Percentiles rank a stretch among this genome's conserved stretches.
Evolutionary conservation across 2,888 invertebrate genomes (phyloP).

Genomic region (Perizoma affinitatum): DNA sequence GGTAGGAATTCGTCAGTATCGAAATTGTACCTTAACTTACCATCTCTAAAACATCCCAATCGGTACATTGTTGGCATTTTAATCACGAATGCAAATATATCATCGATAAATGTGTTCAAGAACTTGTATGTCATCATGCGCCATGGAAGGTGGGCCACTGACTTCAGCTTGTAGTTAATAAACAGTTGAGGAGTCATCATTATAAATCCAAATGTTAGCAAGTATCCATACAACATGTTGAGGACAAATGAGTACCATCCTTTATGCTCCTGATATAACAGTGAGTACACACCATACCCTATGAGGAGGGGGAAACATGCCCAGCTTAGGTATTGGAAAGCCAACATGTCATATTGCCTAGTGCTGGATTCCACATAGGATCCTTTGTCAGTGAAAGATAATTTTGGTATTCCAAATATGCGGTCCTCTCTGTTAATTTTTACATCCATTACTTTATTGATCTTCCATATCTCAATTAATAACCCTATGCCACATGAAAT

Average conservation of each 20-base stretch:
- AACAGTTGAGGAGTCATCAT: slow-evolving; percentile 99
- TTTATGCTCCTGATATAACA: slow-evolving; percentile 98
- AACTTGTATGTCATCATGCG: slow-evolving; percentile 99
- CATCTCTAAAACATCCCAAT: slow-evolving; percentile 98
- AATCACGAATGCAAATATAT: slow-evolving; percentile 99
- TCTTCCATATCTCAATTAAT: slow-evolving; percentile 99
- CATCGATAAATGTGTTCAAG: slow-evolving; percentile 99
- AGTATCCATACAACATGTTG: slow-evolving; percentile 98
- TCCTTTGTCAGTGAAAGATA: slow-evolving; percentile 95
- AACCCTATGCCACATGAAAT: slow-evolving; percentile 97
- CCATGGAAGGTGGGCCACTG: slow-evolving; percentile 99
- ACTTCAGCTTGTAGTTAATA: slow-evolving; percentile 99
- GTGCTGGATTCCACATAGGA: slow-evolving; percentile 98
- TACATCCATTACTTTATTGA: slow-evolving; percentile 95
- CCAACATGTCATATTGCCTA: slow-evolving; percentile 96
- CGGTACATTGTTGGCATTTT: slow-evolving; percentile 99
- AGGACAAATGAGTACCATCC: slow-evolving; percentile 99
- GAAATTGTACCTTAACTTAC: slow-evolving; percentile 67
- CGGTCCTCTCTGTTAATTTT: slow-evolving; percentile 89
- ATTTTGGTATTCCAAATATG: slow-evolving; percentile 91
- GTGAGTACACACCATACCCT: slow-evolving; percentile 97
- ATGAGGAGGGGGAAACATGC: slow-evolving; percentile 95
- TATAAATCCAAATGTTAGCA: slow-evolving; percentile 99
- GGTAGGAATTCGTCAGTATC: background rate
- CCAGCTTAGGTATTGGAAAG: slow-evolving; percentile 98